Percentiles rank a stretch among this genome's conserved stretches.
These are phyloP conservation scores for Xestia xanthographa DNA, from an alignment of 2,888 invertebrate species.

Conservation along the genomic window DNA sequence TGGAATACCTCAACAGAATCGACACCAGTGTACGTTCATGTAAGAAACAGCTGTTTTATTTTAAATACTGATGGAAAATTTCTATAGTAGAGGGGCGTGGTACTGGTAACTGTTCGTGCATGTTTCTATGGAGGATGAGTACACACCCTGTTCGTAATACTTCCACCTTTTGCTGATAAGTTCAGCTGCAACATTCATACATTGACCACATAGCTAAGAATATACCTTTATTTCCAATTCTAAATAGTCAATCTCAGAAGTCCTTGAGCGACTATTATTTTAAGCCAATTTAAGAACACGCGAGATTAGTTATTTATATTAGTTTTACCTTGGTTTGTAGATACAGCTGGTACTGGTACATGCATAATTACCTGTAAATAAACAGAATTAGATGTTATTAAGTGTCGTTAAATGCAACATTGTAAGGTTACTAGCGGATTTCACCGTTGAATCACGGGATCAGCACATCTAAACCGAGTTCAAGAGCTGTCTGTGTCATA, in stretches of 20 bases:
- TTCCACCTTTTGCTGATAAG: not conserved
- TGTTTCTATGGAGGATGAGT: too few relatives aligned
- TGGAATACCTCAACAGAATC: too few relatives aligned
- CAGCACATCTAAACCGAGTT: not conserved
- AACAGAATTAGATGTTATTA: constrained; percentile 31
- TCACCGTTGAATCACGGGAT: not conserved
- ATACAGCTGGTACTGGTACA: not conserved
- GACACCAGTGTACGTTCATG: too few relatives aligned
- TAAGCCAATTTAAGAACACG: constrained; percentile 51
- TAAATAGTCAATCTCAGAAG: constrained; percentile 21
- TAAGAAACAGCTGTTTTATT: too few relatives aligned
- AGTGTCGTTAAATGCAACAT: constrained; percentile 11
- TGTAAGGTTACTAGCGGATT: not conserved
- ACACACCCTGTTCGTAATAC: not conserved
- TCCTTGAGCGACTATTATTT: constrained; percentile 47
- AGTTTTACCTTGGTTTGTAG: constrained; percentile 50
- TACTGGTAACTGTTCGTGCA: too few relatives aligned
- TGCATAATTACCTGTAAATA: constrained; percentile 49
- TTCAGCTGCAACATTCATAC: constrained; percentile 1
- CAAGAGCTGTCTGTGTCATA: not conserved
- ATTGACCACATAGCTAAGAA: constrained; percentile 4
- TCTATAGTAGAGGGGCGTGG: too few relatives aligned
- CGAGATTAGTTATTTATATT: constrained; percentile 24
- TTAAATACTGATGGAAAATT: too few relatives aligned
- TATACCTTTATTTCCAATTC: constrained; percentile 40